A percentile compares a stretch with the other conserved stretches of the same genome.
Conservation (phyloP, 2,888 invertebrate genomes). For the Exephanes ischioxanthus region DNA sequence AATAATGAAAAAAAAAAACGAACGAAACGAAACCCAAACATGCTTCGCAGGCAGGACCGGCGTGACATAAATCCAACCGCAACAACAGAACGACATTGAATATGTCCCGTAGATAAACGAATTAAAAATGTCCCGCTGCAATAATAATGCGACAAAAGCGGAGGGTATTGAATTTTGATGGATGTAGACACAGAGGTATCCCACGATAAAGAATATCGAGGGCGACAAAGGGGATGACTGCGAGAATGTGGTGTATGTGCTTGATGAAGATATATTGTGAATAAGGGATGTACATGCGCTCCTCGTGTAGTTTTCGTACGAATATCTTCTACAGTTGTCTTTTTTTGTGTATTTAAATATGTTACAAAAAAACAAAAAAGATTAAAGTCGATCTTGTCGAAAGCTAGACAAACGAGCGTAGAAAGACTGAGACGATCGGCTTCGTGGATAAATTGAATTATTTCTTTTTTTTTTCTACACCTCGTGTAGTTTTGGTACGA, state of each 20-base stretch:
- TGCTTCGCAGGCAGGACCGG: constrained; percentile 63
- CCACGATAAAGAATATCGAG: background rate
- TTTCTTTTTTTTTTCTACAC: no score
- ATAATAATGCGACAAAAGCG: constrained; percentile 50
- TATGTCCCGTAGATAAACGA: constrained; percentile 28
- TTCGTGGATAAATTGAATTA: no score
- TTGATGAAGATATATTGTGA: background rate
- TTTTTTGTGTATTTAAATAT: background rate
- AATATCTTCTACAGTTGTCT: background rate
- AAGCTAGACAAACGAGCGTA: background rate
- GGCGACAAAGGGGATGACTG: background rate
- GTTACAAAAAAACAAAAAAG: background rate
- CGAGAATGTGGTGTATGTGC: background rate
- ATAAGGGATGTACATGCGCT: background rate
- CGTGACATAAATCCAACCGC: constrained; percentile 26
- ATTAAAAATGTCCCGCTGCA: constrained; percentile 9
- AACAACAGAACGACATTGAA: constrained; percentile 24
- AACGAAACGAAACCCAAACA: constrained; percentile 48
- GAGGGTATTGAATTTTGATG: constrained; percentile 8
- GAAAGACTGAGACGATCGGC: constrained; percentile 18
- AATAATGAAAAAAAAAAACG: constrained; percentile 24
- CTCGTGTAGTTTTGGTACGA: background rate
- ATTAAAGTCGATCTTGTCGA: no score
- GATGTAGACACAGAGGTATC: background rate
- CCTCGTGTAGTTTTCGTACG: background rate